A percentile compares a stretch with the other conserved stretches of the same genome.
These are phyloP conservation scores for Psilopsiagon aurifrons DNA, from an alignment of 2,113 vertebrate genomes.

Conservation along the genomic window DNA sequence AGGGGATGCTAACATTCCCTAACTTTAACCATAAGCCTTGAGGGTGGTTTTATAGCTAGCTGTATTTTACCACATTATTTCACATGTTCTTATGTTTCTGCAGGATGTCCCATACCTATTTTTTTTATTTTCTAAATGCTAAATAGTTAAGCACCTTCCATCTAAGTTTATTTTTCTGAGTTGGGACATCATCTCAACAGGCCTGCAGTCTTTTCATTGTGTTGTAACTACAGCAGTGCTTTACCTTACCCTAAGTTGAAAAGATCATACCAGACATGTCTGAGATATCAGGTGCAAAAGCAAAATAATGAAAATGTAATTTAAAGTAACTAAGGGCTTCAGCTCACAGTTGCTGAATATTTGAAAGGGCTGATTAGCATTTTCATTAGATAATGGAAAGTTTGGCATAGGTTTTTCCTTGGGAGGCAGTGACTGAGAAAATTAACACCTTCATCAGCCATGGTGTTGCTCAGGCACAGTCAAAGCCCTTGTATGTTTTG, in stretches of 20 bases:
- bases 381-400: not conserved
- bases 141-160: not conserved
- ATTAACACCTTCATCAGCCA: not conserved
- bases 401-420: not conserved
- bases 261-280: not conserved
- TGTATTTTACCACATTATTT: not conserved
- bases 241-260: not conserved
- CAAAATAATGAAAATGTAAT: not conserved
- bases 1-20: not conserved
- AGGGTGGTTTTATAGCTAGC: not conserved
- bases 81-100: not conserved
- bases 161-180: not conserved
- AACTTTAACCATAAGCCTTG: not conserved
- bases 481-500: not conserved
- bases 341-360: not conserved
- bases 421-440: not conserved
- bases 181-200: not conserved
- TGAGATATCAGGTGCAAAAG: not conserved
- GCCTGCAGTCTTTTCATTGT: not conserved
- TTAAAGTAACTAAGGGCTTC: not conserved
- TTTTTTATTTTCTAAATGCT: not conserved
- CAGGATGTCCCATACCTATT: not conserved
- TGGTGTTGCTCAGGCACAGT: rapidly evolving
- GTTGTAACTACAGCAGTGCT: not conserved
- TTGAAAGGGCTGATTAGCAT: not conserved